Conservation (phyloP, 2,113 vertebrate species). For the Calyptomena viridis region DNA sequence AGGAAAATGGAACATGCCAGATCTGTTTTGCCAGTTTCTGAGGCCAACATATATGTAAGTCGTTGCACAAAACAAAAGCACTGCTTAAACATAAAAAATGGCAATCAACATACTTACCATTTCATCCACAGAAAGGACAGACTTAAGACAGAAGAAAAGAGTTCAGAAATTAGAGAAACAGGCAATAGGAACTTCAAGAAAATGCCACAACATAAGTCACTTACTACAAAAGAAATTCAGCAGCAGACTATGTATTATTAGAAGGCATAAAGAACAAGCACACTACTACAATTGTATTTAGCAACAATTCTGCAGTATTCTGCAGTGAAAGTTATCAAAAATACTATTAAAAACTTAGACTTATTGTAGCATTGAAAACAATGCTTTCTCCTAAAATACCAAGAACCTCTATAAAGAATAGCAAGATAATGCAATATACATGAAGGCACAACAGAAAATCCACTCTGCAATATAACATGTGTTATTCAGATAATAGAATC, state of each 20-base stretch:
- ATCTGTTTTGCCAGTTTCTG: conserved; percentile 38
- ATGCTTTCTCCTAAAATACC: neutral
- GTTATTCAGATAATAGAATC: neutral
- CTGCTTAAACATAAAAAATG: conserved; percentile 14
- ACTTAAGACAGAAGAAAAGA: conserved; percentile 87
- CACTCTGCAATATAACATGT: neutral
- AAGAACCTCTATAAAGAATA: neutral
- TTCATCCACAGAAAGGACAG: conserved; percentile 86
- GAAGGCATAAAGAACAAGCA: neutral
- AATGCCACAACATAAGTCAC: conserved; percentile 10
- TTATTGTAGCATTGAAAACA: neutral
- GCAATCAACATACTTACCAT: conserved; percentile 86
- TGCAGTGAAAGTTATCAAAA: neutral
- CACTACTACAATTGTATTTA: neutral
- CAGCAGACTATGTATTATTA: neutral
- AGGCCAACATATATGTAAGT: neutral
- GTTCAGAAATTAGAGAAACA: conserved; percentile 74
- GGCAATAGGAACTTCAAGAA: conserved; percentile 34
- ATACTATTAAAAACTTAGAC: neutral
- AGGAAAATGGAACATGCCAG: neutral
- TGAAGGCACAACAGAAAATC: neutral
- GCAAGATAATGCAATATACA: neutral
- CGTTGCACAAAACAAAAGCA: conserved; percentile 35
- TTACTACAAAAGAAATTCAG: neutral
- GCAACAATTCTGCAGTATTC: neutral